phyloP scores from a whole-genome alignment of 2,888 invertebrate genomes.

The Eugnorisma glareosa region DNA sequence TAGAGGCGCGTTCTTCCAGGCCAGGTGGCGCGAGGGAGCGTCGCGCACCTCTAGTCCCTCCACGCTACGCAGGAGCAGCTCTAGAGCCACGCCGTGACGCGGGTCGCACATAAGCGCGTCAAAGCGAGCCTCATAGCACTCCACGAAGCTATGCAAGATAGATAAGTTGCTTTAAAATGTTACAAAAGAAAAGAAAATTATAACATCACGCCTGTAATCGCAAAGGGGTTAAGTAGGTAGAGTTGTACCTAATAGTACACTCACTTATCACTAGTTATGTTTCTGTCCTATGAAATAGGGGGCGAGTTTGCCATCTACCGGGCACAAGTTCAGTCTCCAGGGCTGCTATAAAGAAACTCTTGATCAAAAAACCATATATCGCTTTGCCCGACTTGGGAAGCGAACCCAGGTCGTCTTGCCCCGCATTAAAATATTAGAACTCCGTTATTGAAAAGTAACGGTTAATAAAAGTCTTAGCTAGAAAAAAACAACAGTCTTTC shows the following conservation, averaged over 20 bases:
- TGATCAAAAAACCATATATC: background rate
- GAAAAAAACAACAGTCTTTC: background rate
- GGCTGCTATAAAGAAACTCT: background rate
- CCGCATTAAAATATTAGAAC: background rate
- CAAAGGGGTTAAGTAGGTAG: background rate
- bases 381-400: background rate
- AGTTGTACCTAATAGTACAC: background rate
- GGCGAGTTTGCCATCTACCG: background rate
- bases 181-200: background rate
- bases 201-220: background rate
- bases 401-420: background rate
- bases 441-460: background rate
- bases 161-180: background rate
- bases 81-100: slow-evolving; percentile 95
- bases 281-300: background rate
- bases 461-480: background rate
- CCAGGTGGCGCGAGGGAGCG: slow-evolving; percentile 83
- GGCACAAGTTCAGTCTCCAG: background rate
- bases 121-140: slow-evolving; percentile 95
- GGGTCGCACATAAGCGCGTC: slow-evolving; percentile 90
- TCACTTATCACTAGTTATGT: background rate
- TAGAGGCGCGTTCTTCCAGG: slow-evolving; percentile 66
- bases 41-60: slow-evolving; percentile 91
- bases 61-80: slow-evolving; percentile 96
- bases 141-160: slow-evolving; percentile 92